Evolutionary conservation across 2,888 invertebrate genomes (phyloP).

Genomic region (Aphodius granarius): DNA sequence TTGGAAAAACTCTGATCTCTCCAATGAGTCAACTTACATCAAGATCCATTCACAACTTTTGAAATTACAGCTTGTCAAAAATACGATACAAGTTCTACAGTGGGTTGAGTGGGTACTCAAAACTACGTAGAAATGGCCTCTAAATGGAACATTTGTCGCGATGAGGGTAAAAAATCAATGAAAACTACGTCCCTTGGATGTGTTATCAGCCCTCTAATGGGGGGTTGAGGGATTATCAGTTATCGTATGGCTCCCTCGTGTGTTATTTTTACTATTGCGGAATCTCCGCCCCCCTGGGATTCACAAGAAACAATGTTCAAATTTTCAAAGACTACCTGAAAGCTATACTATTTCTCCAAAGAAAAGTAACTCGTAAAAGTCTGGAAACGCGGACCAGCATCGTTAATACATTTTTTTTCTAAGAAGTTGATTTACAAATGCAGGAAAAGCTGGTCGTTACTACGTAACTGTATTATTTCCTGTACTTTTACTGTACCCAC

Average conservation of each 20-base stretch:
- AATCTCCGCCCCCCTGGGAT: too few species aligned
- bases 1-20: too few species aligned
- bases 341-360: neutral
- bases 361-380: neutral
- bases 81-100: too few species aligned
- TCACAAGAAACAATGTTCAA: too few species aligned
- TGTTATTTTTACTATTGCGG: neutral
- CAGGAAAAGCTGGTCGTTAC: neutral
- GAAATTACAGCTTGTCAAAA: too few species aligned
- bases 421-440: neutral
- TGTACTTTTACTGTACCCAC: neutral
- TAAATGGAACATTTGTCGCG: neutral
- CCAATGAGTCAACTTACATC: too few species aligned
- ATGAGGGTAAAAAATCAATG: neutral
- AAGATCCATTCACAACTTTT: too few species aligned
- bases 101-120: too few species aligned
- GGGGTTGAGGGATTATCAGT: neutral
- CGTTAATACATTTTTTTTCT: neutral
- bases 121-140: neutral
- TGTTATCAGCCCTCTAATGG: neutral
- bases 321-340: neutral
- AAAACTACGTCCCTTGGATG: neutral
- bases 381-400: neutral
- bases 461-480: neutral
- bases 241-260: neutral